These are phyloP conservation scores for Peribatodes rhomboidaria DNA, from an alignment of 2,888 invertebrate species.

Conservation along the genomic window DNA sequence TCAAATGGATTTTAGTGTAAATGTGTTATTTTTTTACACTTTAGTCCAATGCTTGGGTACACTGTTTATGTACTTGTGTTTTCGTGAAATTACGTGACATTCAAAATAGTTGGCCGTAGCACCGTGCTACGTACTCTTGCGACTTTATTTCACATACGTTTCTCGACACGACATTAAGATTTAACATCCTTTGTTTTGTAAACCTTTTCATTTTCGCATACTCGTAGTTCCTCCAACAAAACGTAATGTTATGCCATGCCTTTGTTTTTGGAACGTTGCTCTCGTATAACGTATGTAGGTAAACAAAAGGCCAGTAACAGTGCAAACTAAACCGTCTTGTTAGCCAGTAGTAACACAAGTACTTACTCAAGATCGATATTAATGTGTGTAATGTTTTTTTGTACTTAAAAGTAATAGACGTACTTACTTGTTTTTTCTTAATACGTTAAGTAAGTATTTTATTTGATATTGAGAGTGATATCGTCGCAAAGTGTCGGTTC, in stretches of 20 bases:
- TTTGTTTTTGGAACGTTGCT: slow-evolving; percentile 12
- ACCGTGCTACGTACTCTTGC: background rate
- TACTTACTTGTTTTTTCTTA: background rate
- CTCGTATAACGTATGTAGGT: slow-evolving; percentile 1
- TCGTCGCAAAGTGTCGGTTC: slow-evolving; percentile 9
- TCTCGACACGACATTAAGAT: slow-evolving; percentile 7
- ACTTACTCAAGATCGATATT: background rate
- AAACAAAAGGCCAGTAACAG: background rate
- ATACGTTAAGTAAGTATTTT: background rate
- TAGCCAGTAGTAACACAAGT: background rate
- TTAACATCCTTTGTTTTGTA: slow-evolving; percentile 30
- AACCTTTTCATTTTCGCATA: slow-evolving; percentile 55
- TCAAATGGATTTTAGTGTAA: too few species aligned
- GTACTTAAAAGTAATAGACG: background rate
- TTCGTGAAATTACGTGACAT: background rate
- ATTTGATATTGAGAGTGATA: slow-evolving; percentile 10
- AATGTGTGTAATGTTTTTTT: background rate
- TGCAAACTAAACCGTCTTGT: background rate
- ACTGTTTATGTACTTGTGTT: background rate
- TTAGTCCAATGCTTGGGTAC: background rate
- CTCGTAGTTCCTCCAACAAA: slow-evolving; percentile 32
- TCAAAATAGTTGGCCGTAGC: slow-evolving; percentile 1
- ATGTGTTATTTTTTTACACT: too few species aligned
- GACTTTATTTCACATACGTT: slow-evolving; percentile 3
- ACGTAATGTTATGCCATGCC: slow-evolving; percentile 11